Percentiles rank a stretch among this genome's conserved stretches.
These are phyloP conservation scores for Geopemphigus sp. DNA, from an alignment of 1,140 invertebrate species.

Conservation along the genomic window DNA sequence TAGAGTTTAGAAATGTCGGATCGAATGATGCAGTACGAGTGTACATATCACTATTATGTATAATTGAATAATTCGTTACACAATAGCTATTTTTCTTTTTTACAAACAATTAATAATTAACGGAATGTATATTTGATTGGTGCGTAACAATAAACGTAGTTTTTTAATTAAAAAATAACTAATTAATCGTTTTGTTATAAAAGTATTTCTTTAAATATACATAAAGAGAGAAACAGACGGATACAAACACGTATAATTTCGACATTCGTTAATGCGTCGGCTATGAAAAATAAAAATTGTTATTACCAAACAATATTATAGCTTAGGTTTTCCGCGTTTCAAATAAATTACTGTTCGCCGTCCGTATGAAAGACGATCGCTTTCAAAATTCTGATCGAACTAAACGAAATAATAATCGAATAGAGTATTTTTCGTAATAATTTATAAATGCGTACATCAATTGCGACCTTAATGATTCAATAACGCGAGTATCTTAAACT, in stretches of 20 bases:
- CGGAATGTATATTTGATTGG: background rate
- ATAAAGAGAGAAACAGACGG: too few relatives aligned
- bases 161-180: conserved; percentile 24
- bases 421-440: background rate
- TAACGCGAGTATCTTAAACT: background rate
- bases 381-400: background rate
- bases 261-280: background rate
- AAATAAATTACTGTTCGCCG: too few relatives aligned
- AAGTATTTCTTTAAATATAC: background rate
- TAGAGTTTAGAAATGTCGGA: background rate
- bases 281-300: background rate
- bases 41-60: background rate
- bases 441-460: background rate
- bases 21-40: background rate
- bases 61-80: background rate
- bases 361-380: background rate
- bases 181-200: background rate
- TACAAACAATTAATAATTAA: background rate
- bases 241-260: background rate
- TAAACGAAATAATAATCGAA: background rate
- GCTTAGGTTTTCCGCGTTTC: too few relatives aligned
- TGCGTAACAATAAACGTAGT: too few relatives aligned
- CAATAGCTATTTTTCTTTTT: background rate
- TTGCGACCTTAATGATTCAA: background rate
- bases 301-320: background rate